Evolutionary conservation across 2,797 vertebrate genomes (phyloP).

Genomic region (Paedocypris micromegethes): DNA sequence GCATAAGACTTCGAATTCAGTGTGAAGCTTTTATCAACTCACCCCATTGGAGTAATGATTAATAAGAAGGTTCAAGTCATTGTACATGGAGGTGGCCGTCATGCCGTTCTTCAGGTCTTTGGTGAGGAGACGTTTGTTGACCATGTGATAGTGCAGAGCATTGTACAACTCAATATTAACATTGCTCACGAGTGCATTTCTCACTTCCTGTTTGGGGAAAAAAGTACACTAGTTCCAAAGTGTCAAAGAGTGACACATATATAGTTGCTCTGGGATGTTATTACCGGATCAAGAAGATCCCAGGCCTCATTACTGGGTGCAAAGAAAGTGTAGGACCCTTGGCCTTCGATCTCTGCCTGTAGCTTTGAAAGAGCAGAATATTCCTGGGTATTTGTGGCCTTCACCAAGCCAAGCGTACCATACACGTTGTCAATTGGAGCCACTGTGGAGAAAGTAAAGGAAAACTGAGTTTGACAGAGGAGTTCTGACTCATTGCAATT

Average conservation of each 20-base stretch:
- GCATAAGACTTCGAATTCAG: neutral
- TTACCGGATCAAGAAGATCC: slow-evolving; percentile 79
- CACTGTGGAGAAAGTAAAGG: slow-evolving; percentile 62
- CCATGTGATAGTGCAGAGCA: slow-evolving; percentile 94
- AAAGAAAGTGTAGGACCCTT: slow-evolving; percentile 90
- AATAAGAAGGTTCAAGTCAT: slow-evolving; percentile 79
- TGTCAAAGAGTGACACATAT: neutral
- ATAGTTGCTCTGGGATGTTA: neutral
- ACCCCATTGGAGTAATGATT: slow-evolving; percentile 96
- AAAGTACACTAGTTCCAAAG: neutral
- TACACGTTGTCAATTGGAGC: slow-evolving; percentile 92
- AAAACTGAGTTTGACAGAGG: neutral
- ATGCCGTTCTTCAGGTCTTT: slow-evolving; percentile 93
- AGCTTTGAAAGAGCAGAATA: slow-evolving; percentile 84
- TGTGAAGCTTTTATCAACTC: slow-evolving; percentile 49
- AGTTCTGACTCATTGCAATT: neutral
- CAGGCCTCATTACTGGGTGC: slow-evolving; percentile 95
- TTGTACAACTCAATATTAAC: slow-evolving; percentile 94
- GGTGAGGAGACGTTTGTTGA: slow-evolving; percentile 84
- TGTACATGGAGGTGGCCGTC: slow-evolving; percentile 85
- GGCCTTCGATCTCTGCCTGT: slow-evolving; percentile 85
- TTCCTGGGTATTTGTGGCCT: slow-evolving; percentile 77
- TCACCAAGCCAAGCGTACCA: slow-evolving; percentile 83
- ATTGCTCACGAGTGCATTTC: slow-evolving; percentile 82
- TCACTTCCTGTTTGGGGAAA: slow-evolving; percentile 66